A percentile compares a stretch with the other conserved stretches of the same genome.
These are phyloP conservation scores for Pandion haliaetus DNA, from an alignment of 2,113 vertebrate species.

Conservation along the genomic window DNA sequence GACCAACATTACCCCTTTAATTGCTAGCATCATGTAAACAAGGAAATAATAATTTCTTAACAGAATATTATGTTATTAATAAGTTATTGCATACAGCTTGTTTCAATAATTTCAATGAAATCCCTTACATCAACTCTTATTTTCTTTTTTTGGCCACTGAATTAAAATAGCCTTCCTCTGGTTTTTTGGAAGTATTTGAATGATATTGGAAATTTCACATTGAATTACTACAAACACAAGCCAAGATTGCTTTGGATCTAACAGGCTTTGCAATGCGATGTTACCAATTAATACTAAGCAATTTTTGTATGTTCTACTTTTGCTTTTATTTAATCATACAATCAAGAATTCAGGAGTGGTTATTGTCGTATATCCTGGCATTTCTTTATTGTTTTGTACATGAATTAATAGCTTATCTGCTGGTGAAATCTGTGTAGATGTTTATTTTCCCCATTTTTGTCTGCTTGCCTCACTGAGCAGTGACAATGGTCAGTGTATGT, in stretches of 20 bases:
- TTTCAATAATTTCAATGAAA: constrained; percentile 4
- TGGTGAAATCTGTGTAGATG: not conserved
- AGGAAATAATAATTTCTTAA: constrained; percentile 28
- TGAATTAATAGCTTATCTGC: constrained; percentile 36
- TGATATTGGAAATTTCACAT: not conserved
- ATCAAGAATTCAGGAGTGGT: not conserved
- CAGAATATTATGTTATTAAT: constrained; percentile 24
- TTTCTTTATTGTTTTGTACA: constrained; percentile 23
- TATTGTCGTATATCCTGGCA: not conserved
- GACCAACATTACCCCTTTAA: not conserved
- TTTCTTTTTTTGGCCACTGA: not conserved
- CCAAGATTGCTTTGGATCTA: not conserved
- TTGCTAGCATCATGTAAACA: constrained; percentile 27
- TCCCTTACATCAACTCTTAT: not conserved
- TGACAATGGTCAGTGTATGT: not conserved
- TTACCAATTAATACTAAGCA: not conserved
- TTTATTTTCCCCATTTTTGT: not conserved
- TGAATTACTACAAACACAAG: not conserved
- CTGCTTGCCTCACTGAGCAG: not conserved
- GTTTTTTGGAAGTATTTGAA: not conserved
- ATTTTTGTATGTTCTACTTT: not conserved
- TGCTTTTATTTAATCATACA: not conserved
- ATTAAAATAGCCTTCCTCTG: not conserved
- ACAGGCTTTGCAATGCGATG: not conserved
- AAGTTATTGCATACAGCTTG: not conserved